Conservation (phyloP, 2,113 vertebrate species). For the Silurus glanis region DNA sequence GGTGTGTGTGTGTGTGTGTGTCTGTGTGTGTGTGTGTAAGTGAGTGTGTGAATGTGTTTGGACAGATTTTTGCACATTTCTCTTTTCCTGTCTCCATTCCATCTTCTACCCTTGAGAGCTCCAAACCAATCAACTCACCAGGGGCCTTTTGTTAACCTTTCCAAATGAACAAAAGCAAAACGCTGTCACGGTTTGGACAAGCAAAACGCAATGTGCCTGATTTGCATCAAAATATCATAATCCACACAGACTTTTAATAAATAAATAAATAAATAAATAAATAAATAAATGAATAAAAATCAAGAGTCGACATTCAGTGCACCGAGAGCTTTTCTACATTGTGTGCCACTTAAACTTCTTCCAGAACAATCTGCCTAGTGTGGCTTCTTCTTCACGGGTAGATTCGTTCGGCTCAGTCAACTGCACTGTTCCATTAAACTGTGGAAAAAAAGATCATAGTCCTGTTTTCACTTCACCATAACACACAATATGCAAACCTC, state of each 20-base stretch:
- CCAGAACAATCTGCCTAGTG: not conserved
- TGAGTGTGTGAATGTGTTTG: conserved; percentile 40
- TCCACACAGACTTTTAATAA: conserved; percentile 20
- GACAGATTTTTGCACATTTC: conserved; percentile 47
- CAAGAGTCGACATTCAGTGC: not conserved
- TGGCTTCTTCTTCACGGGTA: not conserved
- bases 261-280: not conserved
- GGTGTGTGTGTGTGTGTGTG: conserved; percentile 27
- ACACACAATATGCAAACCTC: not conserved
- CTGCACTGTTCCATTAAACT: conserved; percentile 3
- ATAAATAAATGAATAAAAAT: not conserved
- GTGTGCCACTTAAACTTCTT: conserved; percentile 25
- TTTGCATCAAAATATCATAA: conserved; percentile 44
- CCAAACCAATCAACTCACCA: conserved; percentile 43
- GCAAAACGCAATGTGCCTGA: conserved; percentile 26
- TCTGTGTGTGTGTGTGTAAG: conserved; percentile 38
- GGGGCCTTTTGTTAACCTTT: conserved; percentile 47
- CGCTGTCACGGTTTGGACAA: conserved; percentile 13
- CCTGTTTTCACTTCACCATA: not conserved
- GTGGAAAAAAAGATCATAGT: not conserved
- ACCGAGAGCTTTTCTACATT: not conserved
- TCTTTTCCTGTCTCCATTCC: conserved; percentile 41
- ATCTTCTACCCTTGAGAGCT: conserved; percentile 27
- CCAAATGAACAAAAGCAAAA: conserved; percentile 37
- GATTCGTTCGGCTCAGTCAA: not conserved